These are phyloP conservation scores for Rapana venosa DNA, from an alignment of 2,888 invertebrate species.

Conservation along the genomic window DNA sequence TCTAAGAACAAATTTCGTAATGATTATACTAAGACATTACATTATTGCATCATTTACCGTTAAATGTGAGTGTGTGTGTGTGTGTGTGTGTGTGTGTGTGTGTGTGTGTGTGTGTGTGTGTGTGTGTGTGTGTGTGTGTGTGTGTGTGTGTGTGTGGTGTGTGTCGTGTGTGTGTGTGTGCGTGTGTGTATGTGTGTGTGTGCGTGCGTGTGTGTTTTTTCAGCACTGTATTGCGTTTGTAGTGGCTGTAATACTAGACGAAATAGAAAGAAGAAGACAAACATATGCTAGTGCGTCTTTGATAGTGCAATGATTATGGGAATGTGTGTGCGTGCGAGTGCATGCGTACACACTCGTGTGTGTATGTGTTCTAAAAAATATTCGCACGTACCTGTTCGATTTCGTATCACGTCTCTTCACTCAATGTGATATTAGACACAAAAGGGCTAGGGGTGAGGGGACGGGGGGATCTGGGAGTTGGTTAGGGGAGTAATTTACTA, in stretches of 20 bases:
- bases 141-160: background rate
- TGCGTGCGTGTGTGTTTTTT: background rate
- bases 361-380: background rate
- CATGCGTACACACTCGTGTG: constrained; percentile 26
- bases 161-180: background rate
- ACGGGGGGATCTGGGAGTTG: too few relatives aligned
- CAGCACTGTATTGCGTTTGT: background rate
- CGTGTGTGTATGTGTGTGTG: background rate
- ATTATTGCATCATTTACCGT: too few relatives aligned
- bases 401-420: too few relatives aligned
- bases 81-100: constrained; percentile 24
- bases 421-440: too few relatives aligned
- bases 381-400: too few relatives aligned
- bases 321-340: constrained; percentile 11
- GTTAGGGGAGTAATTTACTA: too few relatives aligned
- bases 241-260: background rate
- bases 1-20: too few relatives aligned
- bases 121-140: background rate
- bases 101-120: background rate
- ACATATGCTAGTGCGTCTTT: too few relatives aligned
- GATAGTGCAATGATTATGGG: background rate
- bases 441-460: too few relatives aligned
- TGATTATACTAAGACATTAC: too few relatives aligned
- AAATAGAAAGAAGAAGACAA: too few relatives aligned
- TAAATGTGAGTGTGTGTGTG: too few relatives aligned